These are phyloP conservation scores for Halictus quadricinctus DNA, from an alignment of 2,888 invertebrate genomes.

Conservation along the genomic window DNA sequence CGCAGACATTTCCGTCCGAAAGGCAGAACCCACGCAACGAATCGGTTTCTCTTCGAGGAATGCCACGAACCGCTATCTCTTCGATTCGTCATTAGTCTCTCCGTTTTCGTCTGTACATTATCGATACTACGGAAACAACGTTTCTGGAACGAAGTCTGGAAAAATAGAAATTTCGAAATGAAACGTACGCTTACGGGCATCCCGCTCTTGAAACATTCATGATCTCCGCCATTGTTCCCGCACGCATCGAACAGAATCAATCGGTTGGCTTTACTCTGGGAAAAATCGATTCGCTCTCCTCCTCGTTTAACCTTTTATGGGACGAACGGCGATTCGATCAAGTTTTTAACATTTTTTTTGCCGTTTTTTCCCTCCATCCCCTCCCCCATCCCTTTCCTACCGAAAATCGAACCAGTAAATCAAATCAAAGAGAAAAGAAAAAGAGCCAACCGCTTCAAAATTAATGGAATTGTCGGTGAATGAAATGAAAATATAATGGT, in stretches of 20 bases:
- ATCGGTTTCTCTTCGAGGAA: not conserved
- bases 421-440: not conserved
- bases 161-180: conserved; percentile 46
- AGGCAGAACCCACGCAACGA: not conserved
- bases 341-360: not conserved
- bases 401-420: not conserved
- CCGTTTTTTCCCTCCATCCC: not conserved
- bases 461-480: not conserved
- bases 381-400: not conserved
- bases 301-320: not conserved
- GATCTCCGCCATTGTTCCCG: conserved; percentile 8
- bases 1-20: no score
- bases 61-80: not conserved
- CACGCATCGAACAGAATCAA: conserved; percentile 5
- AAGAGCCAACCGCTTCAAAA: not conserved
- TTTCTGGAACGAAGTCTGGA: conserved; percentile 8
- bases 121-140: conserved; percentile 50
- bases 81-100: conserved; percentile 45
- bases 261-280: not conserved
- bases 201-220: conserved; percentile 48
- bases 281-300: conserved; percentile 4
- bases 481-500: not conserved
- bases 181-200: conserved; percentile 16
- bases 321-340: not conserved
- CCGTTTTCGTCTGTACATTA: conserved; percentile 39